A percentile compares a stretch with the other conserved stretches of the same genome.
Evolutionary conservation across 2,888 invertebrate genomes (phyloP).

Genomic region (Lepetodrilus schrolli): DNA sequence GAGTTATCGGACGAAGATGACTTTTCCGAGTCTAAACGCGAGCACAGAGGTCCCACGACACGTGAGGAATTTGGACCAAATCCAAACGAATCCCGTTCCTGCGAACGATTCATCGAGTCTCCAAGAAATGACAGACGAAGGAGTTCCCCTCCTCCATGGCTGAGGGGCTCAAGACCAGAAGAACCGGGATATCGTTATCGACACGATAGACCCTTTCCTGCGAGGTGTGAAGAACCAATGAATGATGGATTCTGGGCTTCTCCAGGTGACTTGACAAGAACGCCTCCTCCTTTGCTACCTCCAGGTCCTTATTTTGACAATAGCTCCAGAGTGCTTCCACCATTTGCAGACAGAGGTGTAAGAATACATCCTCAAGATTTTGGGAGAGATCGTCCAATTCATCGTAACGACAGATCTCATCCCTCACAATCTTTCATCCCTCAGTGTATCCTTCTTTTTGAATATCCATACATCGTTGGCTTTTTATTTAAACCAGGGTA

Average conservation of each 20-base stretch:
- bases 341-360: neutral
- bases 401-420: neutral
- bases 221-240: too few relatives aligned
- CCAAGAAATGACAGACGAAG: constrained; percentile 6
- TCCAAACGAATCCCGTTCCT: neutral
- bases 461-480: too few relatives aligned
- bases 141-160: neutral
- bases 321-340: neutral
- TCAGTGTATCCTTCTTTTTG: neutral
- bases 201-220: neutral
- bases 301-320: neutral
- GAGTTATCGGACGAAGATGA: constrained; percentile 60
- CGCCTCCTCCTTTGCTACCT: neutral
- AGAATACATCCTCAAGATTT: neutral
- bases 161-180: neutral
- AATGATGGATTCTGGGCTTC: constrained; percentile 6
- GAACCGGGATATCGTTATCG: neutral
- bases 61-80: neutral
- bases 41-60: neutral
- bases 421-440: neutral
- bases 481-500: too few relatives aligned
- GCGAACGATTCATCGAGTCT: neutral
- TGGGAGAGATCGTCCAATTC: constrained; percentile 8
- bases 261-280: neutral
- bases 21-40: constrained; percentile 23